Base-by-base conservation (phyloP, 92 coral and sea anemone species). In the Bergia puertoricense region DNA sequence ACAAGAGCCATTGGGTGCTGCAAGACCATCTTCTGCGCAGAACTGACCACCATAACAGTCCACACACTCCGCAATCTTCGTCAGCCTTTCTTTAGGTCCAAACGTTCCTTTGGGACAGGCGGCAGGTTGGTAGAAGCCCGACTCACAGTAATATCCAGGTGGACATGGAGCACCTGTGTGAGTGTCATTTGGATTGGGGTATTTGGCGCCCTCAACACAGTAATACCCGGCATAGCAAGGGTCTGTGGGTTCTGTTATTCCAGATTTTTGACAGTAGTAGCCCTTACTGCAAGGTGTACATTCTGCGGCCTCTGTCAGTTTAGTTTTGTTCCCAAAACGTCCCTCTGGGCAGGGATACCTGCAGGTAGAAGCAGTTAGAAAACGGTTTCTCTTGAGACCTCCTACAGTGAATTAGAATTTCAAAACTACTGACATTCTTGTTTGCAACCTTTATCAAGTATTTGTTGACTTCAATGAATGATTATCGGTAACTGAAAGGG, bases 341-440 rank as follows among this genome's bases (percentile, higher is more conserved):
- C 99, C 99, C 18, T 91, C 90, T 11, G 99, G 98, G 65, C 99
- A 97, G 22, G 98, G 99, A 76, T 82, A 88, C 86, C 96, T 95
- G 56, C 42, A 76, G 80, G 23, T 42, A 74, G 6, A 40, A 11
- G 3, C 22, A 74, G 46, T 74, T 20, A 74, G 42, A 5, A 74
- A 40, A 74, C 39, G 36, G 39, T 13, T 18, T 39, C 14, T 74
- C 77, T 38, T 68, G 74, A 5, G 18, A 74, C 45, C 16, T 39
- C 77, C 4, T 13, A 74, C 77, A 36, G 22, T 30, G 39, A 16
- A 74, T 74, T 20, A 38, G 11, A 37, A 74, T 74, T 42, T 8
- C 16, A 74, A 74, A 37, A 13, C 43, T 36, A 38, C 77, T 38
- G 77, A 54, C 2, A 4, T 54, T 54, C 14, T 54, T 54, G 15